A percentile compares a stretch with the other conserved stretches of the same genome.
phyloP scores from a whole-genome alignment of 2,888 invertebrate species.

The Macropis europaea region DNA sequence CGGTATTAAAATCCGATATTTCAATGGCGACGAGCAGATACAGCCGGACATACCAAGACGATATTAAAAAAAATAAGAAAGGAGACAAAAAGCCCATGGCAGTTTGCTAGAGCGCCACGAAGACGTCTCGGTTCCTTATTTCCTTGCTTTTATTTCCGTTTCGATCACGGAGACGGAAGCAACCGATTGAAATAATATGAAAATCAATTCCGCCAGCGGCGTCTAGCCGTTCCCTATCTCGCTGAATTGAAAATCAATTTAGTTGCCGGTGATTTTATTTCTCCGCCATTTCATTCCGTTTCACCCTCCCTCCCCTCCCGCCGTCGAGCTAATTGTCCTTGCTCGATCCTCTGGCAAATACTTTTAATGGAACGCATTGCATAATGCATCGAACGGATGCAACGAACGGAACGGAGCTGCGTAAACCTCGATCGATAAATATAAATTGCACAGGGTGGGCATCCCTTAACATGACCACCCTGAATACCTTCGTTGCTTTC shows the following conservation, averaged over 20 bases:
- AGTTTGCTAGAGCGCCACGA: too few species aligned
- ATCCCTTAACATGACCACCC: too few species aligned
- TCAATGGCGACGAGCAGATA: too few species aligned
- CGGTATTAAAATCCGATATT: too few species aligned
- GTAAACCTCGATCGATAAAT: neutral
- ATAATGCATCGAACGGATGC: constrained; percentile 5
- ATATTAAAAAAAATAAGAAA: too few species aligned
- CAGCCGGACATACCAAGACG: too few species aligned
- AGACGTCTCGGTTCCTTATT: constrained; percentile 9
- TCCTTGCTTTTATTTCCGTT: constrained; percentile 26
- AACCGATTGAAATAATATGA: constrained; percentile 48
- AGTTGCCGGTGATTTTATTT: constrained; percentile 25
- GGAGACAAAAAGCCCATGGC: too few species aligned
- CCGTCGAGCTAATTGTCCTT: neutral
- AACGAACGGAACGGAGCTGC: neutral
- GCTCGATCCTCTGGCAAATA: neutral
- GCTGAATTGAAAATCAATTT: constrained; percentile 45
- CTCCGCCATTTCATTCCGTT: constrained; percentile 2
- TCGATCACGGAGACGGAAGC: constrained; percentile 19
- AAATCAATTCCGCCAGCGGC: constrained; percentile 36
- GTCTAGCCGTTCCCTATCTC: neutral
- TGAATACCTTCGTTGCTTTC: too few species aligned
- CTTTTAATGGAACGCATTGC: constrained; percentile 13
- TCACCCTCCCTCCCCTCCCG: too few species aligned
- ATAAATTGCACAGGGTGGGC: too few species aligned